Evolutionary conservation across 2,797 vertebrate genomes (phyloP).

Genomic region (Sebastes wilsoni): DNA sequence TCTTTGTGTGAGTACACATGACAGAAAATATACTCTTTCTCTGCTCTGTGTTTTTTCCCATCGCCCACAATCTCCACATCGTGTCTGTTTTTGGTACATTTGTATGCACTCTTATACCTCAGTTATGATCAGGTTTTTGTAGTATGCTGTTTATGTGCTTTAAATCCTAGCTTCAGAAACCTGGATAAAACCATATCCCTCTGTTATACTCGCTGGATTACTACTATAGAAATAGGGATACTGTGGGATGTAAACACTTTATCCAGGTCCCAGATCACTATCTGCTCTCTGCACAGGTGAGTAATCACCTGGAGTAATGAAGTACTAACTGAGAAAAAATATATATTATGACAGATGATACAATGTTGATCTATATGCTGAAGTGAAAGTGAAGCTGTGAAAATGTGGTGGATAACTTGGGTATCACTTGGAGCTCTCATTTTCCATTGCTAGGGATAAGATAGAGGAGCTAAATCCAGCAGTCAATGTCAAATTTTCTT

Average conservation of each 20-base stretch:
- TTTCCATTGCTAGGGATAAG: not conserved
- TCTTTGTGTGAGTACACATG: conserved; percentile 4
- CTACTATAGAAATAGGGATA: not conserved
- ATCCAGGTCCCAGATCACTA: not conserved
- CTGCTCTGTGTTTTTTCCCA: not conserved
- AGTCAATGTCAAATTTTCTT: not conserved
- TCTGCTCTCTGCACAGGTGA: not conserved
- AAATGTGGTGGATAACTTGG: not conserved
- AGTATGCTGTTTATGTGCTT: not conserved
- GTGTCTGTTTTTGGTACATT: not conserved
- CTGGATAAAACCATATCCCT: not conserved
- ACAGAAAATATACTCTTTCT: not conserved
- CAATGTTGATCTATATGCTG: not conserved
- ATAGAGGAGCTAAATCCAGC: conserved; percentile 1
- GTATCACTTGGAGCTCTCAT: not conserved
- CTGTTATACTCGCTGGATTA: not conserved
- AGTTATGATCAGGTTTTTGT: not conserved
- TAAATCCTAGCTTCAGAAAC: not conserved
- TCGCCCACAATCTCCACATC: not conserved
- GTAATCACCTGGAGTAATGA: not conserved
- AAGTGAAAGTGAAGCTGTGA: not conserved
- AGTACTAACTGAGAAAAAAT: not conserved
- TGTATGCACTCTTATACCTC: not conserved
- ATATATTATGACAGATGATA: not conserved
- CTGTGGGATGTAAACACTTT: not conserved